Percentiles rank a stretch among this genome's conserved stretches.
Evolutionary conservation across 92 coral and sea anemone genomes (phyloP).

Genomic region (Phenganax marumi): DNA sequence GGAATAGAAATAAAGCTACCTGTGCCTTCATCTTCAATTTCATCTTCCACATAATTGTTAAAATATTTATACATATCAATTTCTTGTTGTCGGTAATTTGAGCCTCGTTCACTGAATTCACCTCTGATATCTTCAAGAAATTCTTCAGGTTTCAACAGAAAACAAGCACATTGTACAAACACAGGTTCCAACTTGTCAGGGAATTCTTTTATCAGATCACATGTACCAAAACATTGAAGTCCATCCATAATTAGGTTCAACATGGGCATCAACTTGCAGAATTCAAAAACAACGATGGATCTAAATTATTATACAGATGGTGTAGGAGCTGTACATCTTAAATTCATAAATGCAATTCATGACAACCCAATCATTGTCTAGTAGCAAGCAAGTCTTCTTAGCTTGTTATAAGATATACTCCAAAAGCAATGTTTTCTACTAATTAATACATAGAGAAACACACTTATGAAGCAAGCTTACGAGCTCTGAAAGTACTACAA

Average conservation of each 20-base stretch:
- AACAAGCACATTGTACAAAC: conserved; percentile 23
- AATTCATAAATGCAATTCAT: background rate
- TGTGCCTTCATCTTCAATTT: background rate
- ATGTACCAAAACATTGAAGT: conserved; percentile 16
- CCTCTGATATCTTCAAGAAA: conserved; percentile 14
- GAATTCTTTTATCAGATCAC: background rate
- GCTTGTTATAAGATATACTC: background rate
- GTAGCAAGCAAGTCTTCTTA: background rate
- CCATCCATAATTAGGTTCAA: conserved; percentile 33
- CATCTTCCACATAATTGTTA: conserved; percentile 12
- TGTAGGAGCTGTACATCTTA: background rate
- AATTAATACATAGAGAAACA: too few relatives aligned
- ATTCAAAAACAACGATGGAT: conserved; percentile 21
- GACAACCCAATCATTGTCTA: background rate
- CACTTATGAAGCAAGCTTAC: too few relatives aligned
- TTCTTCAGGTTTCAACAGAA: conserved; percentile 19
- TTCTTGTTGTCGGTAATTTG: conserved; percentile 19
- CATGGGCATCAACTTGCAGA: conserved; percentile 26
- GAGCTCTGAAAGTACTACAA: background rate
- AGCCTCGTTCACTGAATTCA: background rate
- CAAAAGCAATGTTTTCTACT: too few relatives aligned
- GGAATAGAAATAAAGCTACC: background rate
- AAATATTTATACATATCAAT: conserved; percentile 13
- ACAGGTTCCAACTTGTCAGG: conserved; percentile 27
- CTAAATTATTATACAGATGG: background rate